Evolutionary conservation across 2,888 invertebrate species (phyloP), one percentile per base, ranked within the genome.

Genomic region (Dermolepida albohirtum): DNA sequence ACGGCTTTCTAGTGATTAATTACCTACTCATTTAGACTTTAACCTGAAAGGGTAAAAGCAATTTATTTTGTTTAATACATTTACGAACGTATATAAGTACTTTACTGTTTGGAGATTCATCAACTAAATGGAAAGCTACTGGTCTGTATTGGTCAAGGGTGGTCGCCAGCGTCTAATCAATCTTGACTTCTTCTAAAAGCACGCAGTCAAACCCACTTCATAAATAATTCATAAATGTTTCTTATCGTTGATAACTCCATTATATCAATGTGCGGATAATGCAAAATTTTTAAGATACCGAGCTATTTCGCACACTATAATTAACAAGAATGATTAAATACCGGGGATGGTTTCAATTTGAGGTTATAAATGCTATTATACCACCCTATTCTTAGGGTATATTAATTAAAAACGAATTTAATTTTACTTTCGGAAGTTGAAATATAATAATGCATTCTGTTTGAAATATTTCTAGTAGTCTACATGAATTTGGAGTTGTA

Each of bases 351-450:
- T 66, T 66, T 66, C 43, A 64, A 62, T 73, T 70, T 69, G 55
- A 41, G 41, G 67, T 72, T 70, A 73, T 69, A 71, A 71, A 70
- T 70, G 66, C 66, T 66, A 68, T 72, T 64, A 67, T 71, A 68
- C 73, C 67, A 64, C 64, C 68, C 55, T 41, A 29, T 41, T 43
- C 64, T 22, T 67, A 68, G 57, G 68, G 67, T 59, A 66, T 70
- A 70, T 72, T 69, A 70, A 72, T 72, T 72, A 70, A n/a, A 34
- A 47, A 50, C 44, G 49, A 50, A 63, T 51, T 51, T 52, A 65
- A 66, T 68, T 65, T 68, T 64, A 63, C 47, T 68, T 69, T 70
- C 66, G 40, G 34, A 43, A 27, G 59, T 59, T 43, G 47, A 59
- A 59, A 17, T 59, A 14, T 44, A 59, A 57, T 43, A 43, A 5